phyloP scores from a whole-genome alignment of 92 coral and sea anemone species.

The Chrysogorgia sp. region DNA sequence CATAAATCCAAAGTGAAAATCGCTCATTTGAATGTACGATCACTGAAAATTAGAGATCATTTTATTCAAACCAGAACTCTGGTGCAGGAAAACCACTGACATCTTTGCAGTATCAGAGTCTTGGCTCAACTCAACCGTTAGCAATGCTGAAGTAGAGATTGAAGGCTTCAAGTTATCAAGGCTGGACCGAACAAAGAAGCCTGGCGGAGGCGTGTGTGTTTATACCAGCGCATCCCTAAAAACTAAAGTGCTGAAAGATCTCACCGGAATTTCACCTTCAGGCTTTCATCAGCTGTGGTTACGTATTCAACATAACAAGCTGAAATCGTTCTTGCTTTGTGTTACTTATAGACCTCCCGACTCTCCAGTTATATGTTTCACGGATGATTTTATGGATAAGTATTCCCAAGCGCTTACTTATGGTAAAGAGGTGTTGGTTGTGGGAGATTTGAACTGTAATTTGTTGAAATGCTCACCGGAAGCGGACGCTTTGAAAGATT shows the following conservation, averaged over 20 bases:
- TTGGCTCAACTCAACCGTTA: conserved; percentile 14
- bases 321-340: conserved; percentile 50
- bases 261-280: conserved; percentile 31
- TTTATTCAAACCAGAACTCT: no score
- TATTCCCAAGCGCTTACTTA: conserved; percentile 45
- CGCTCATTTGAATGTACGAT: no score
- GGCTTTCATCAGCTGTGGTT: conserved; percentile 57
- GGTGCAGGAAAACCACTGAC: no score
- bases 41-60: no score
- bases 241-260: conserved; percentile 47
- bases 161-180: conserved; percentile 1
- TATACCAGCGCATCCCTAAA: not conserved
- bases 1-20: no score
- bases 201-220: not conserved
- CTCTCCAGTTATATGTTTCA: conserved; percentile 16
- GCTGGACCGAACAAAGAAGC: not conserved
- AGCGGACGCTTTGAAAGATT: conserved; percentile 44
- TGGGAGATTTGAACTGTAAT: conserved; percentile 51
- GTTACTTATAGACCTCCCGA: conserved; percentile 44
- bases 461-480: conserved; percentile 36
- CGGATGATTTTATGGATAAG: conserved; percentile 35
- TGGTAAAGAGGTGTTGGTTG: conserved; percentile 42
- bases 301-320: no score
- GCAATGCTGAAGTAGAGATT: conserved; percentile 1
- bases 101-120: no score